Percentiles rank a stretch among this genome's conserved stretches.
Conservation (phyloP, 2,113 vertebrate genomes). For the Silurus glanis region DNA sequence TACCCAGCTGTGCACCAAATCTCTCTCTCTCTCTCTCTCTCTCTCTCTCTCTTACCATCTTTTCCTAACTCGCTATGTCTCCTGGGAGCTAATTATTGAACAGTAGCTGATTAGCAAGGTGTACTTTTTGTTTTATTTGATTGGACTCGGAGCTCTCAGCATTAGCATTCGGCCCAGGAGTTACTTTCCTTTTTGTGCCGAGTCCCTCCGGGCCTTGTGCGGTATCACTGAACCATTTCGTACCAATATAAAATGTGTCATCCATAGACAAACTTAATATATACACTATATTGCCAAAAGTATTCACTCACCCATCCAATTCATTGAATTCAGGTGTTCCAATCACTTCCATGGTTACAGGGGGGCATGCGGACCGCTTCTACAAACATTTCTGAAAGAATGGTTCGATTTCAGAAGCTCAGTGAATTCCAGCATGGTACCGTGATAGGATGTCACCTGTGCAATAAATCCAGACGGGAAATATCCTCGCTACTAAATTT, state of each 20-base stretch:
- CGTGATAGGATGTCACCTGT: too few species aligned
- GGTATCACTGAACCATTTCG: neutral
- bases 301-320: too few species aligned
- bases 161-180: slow-evolving; percentile 2
- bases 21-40: slow-evolving; percentile 13
- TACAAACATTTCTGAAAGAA: too few species aligned
- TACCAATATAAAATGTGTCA: neutral
- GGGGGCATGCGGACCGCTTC: too few species aligned
- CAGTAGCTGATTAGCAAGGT: slow-evolving; percentile 58
- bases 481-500: too few species aligned
- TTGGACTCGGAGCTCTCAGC: slow-evolving; percentile 20
- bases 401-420: too few species aligned
- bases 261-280: neutral
- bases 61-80: slow-evolving; percentile 54
- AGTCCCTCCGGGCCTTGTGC: neutral
- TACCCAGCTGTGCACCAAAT: slow-evolving; percentile 55
- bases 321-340: too few species aligned
- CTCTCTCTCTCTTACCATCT: slow-evolving; percentile 15
- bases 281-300: neutral
- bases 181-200: slow-evolving; percentile 6
- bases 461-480: too few species aligned
- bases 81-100: slow-evolving; percentile 67
- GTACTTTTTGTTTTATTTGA: slow-evolving; percentile 40
- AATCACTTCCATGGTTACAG: too few species aligned
- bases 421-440: too few species aligned